phyloP scores from a whole-genome alignment of 2,797 vertebrate genomes.

The Tiaroga cobitis region DNA sequence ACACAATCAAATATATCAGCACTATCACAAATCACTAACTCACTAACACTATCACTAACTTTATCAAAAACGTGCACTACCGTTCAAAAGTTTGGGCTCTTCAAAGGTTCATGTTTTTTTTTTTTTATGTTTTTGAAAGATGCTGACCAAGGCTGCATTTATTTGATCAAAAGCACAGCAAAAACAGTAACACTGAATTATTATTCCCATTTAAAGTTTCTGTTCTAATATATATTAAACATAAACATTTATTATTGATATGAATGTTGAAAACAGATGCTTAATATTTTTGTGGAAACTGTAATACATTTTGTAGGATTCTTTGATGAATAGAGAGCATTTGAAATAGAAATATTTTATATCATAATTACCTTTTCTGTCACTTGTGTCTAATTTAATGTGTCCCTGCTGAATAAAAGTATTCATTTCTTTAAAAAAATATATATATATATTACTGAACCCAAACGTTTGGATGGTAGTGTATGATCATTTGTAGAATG shows the following conservation, averaged over 20 bases:
- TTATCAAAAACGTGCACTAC: neutral
- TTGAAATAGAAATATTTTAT: too few species aligned
- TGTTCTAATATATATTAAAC: too few species aligned
- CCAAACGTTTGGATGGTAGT: too few species aligned
- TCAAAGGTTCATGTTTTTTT: too few species aligned
- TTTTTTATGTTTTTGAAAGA: too few species aligned
- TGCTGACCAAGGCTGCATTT: neutral
- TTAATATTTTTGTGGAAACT: too few species aligned
- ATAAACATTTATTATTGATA: too few species aligned
- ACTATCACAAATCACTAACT: neutral
- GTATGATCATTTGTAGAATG: neutral
- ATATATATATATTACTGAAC: too few species aligned
- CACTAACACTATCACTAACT: neutral
- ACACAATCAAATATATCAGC: constrained; percentile 35
- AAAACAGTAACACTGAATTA: neutral
- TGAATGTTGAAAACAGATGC: too few species aligned
- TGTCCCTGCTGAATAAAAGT: neutral
- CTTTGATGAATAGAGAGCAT: too few species aligned
- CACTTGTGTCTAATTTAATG: neutral
- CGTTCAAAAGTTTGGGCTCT: neutral
- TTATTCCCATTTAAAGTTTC: neutral
- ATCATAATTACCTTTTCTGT: too few species aligned
- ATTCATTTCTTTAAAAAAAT: neutral
- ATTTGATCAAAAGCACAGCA: neutral
- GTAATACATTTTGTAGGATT: too few species aligned